Conservation (phyloP, 2,113 vertebrate species). For the Phrynosoma platyrhinos region DNA sequence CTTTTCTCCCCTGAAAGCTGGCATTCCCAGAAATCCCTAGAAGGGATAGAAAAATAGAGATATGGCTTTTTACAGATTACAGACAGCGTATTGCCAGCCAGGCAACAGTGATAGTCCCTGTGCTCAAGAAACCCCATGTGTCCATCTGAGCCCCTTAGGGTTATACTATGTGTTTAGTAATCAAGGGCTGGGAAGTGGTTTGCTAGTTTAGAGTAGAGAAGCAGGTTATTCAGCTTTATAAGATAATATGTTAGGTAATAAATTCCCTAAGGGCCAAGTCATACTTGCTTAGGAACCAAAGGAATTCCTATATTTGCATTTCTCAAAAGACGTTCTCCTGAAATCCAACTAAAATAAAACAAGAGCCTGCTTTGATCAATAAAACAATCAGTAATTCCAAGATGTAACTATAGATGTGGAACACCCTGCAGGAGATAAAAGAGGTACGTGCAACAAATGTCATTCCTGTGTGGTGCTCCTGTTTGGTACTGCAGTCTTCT, state of each 20-base stretch:
- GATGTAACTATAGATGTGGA: background rate
- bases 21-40: background rate
- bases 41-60: background rate
- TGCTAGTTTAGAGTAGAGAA: slow-evolving; percentile 3
- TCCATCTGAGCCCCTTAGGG: background rate
- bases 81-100: background rate
- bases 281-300: background rate
- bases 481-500: background rate
- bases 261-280: background rate
- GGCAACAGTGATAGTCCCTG: background rate
- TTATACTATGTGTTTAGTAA: background rate
- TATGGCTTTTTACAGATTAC: background rate
- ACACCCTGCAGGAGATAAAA: background rate
- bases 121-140: background rate
- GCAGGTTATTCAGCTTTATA: slow-evolving; percentile 4
- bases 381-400: background rate
- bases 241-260: background rate
- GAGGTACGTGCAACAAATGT: background rate
- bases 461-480: background rate
- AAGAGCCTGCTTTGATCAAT: background rate
- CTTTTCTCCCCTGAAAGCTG: background rate
- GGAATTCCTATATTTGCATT: slow-evolving; percentile 8
- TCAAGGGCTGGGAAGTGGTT: background rate
- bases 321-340: background rate
- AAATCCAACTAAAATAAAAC: background rate